These are phyloP conservation scores for Phasia obesa DNA, from an alignment of 2,888 invertebrate species.

Conservation along the genomic window DNA sequence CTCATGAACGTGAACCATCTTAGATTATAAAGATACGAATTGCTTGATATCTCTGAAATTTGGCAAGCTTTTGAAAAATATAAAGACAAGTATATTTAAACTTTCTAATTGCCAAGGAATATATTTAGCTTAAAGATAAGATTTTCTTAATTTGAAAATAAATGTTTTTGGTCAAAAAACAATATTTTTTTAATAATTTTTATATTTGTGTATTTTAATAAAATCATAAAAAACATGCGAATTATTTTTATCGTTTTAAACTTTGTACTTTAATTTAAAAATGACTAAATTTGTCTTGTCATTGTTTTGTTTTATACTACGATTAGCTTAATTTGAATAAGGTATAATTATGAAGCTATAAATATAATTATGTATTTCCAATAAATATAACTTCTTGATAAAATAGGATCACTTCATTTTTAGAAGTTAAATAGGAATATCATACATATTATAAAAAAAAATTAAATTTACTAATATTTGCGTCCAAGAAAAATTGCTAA, in stretches of 20 bases:
- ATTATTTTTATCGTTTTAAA: constrained; percentile 58
- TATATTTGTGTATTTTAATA: neutral
- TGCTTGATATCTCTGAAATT: no score
- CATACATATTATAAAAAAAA: no score
- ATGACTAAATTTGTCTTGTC: constrained; percentile 30
- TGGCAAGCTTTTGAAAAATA: neutral
- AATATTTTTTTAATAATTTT: neutral
- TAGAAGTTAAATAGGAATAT: no score
- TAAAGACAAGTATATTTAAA: neutral
- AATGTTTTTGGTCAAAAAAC: constrained; percentile 6
- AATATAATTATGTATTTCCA: no score
- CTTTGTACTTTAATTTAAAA: constrained; percentile 63
- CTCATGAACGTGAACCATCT: neutral
- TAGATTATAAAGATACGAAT: no score
- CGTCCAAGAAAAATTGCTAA: no score
- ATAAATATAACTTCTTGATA: no score
- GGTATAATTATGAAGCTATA: no score
- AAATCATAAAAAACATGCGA: constrained; percentile 11
- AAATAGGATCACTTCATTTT: no score
- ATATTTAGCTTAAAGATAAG: constrained; percentile 13
- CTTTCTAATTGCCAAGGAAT: neutral
- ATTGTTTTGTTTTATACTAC: constrained; percentile 12
- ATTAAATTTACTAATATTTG: no score
- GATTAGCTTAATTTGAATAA: neutral
- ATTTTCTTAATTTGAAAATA: constrained; percentile 5